Evolutionary conservation across 2,113 vertebrate species (phyloP).

Genomic region (Hippolais icterina): DNA sequence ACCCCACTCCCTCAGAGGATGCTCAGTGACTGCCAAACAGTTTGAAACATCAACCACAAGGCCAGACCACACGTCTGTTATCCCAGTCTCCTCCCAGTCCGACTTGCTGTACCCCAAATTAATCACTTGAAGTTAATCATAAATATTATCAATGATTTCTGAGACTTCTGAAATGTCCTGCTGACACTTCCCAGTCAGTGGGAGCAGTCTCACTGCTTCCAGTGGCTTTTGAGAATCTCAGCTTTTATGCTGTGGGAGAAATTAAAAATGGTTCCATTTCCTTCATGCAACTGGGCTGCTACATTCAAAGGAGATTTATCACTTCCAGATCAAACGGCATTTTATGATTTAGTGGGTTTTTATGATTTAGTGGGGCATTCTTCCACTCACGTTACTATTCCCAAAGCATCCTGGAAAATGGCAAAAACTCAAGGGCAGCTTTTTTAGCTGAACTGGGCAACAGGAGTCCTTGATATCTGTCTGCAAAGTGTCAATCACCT

Average conservation of each 20-base stretch:
- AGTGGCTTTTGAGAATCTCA: not conserved
- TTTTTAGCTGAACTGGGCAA: slow-evolving; percentile 6
- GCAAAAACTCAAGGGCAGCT: not conserved
- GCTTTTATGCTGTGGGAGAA: not conserved
- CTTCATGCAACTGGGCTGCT: not conserved
- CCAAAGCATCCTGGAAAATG: not conserved
- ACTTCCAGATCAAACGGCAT: not conserved
- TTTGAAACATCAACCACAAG: not conserved
- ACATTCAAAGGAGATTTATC: not conserved
- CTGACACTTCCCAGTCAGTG: not conserved
- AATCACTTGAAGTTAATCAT: not conserved
- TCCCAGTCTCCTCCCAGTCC: not conserved
- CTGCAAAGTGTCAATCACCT: slow-evolving; percentile 1
- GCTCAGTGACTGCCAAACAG: not conserved
- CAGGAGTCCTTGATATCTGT: not conserved
- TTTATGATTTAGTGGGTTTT: not conserved
- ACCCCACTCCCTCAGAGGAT: not conserved
- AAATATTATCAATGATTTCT: not conserved
- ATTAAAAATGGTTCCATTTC: not conserved
- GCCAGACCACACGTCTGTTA: not conserved
- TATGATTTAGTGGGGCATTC: not conserved
- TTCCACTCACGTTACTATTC: not conserved
- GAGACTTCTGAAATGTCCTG: not conserved
- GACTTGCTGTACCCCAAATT: not conserved
- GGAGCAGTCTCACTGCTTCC: not conserved